Evolutionary conservation across 2,888 invertebrate species (phyloP), one percentile per base, ranked within the genome.

Genomic region (Caenorhabditis panamensis): DNA sequence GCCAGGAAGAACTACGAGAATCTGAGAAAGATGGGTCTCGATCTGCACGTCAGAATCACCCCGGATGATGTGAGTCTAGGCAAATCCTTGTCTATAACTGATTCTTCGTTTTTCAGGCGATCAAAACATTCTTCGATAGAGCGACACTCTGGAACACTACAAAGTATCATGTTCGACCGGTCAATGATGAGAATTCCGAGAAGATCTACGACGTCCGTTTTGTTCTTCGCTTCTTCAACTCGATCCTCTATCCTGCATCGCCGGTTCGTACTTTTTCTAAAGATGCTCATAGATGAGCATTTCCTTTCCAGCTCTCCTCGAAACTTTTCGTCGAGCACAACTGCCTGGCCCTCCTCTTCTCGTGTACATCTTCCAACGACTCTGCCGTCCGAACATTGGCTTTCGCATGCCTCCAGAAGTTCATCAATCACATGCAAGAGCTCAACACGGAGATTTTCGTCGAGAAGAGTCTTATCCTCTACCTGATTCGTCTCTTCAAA

Each of bases 341-440:
- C 62, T 85, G 85, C 20, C 77, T 88, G 0, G 79, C 87, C 2
- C 73, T 88, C 18, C 82, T 83, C 13, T 88, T 88, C 76, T 82
- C 88, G 5, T 81, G 83, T 41, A 80, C 82, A 0, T 85, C 85
- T 37, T 85, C 82, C 9, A 49, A 69, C 5, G 81, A 85, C 51
- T 36, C 41, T 1, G 61, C 83, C 2, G 75, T 84, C 18, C 79
- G 88, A 0, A 68, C 82, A 1, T 56, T 87, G 11, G 88, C 85
- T 4, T 86, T 84, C 61, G 71, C 82, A 2, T 71, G 82, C 54
- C 82, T 88, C 8, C 86, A 86, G 63, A 71, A 82, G 59, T 88
- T 75, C 62, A 72, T 82, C 9, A 79, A 78, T n/a, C 71, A 79
- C 6, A 44, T 88, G 18, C 75, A 86, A 80, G 84, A 84, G 31